phyloP scores from a whole-genome alignment of 2,888 invertebrate genomes.

The Rhagonycha fulva region DNA sequence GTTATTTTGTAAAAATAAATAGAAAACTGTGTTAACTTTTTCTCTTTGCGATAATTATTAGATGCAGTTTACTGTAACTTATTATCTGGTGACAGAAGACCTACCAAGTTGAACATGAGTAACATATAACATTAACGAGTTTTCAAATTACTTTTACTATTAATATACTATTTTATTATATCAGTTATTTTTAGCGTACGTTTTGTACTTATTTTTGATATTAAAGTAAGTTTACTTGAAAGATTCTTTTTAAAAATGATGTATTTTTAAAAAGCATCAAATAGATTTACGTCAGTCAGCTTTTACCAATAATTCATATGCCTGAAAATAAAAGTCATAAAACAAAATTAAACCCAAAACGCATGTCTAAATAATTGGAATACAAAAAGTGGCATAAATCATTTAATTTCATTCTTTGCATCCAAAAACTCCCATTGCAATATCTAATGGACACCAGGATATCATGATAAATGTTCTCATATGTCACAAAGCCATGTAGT shows the following conservation, averaged over 20 bases:
- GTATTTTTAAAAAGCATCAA: slow-evolving; percentile 13
- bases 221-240: background rate
- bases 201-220: background rate
- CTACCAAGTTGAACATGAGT: slow-evolving; percentile 26
- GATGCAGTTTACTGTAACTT: slow-evolving; percentile 7
- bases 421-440: slow-evolving; percentile 32
- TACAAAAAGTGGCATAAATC: slow-evolving; percentile 34
- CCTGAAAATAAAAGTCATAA: slow-evolving; percentile 22
- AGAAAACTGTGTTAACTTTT: slow-evolving; percentile 4
- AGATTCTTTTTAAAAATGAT: background rate
- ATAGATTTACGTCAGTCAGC: slow-evolving; percentile 12
- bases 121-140: slow-evolving; percentile 17
- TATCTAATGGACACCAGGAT: slow-evolving; percentile 37
- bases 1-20: slow-evolving; percentile 21
- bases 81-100: slow-evolving; percentile 26
- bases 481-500: slow-evolving; percentile 34
- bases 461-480: slow-evolving; percentile 35
- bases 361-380: slow-evolving; percentile 35
- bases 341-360: slow-evolving; percentile 34
- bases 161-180: background rate
- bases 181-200: background rate
- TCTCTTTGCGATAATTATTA: background rate
- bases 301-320: slow-evolving; percentile 13
- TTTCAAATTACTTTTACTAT: slow-evolving; percentile 15
- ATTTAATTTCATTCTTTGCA: slow-evolving; percentile 35